A percentile compares a stretch with the other conserved stretches of the same genome.
Evolutionary conservation across 2,888 invertebrate genomes (phyloP).

Genomic region (Macrophya annulata): DNA sequence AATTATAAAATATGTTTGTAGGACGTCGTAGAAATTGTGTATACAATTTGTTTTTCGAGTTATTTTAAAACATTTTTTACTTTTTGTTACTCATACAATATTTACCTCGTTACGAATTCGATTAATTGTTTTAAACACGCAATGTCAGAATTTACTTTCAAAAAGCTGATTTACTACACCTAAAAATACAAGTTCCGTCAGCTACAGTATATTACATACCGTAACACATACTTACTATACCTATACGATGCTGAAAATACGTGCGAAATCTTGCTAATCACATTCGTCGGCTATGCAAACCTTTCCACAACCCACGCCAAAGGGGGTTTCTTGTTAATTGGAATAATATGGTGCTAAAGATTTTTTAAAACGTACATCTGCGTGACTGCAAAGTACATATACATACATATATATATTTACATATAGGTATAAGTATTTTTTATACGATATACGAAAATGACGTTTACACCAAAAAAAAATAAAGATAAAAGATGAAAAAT

Average conservation of each 20-base stretch:
- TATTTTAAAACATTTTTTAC: neutral
- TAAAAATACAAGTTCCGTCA: neutral
- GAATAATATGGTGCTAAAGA: slow-evolving; percentile 2
- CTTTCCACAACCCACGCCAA: slow-evolving; percentile 18
- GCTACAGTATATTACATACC: slow-evolving; percentile 1
- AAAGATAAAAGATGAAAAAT: neutral
- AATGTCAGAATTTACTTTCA: slow-evolving; percentile 2
- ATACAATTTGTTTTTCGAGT: neutral
- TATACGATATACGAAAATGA: neutral
- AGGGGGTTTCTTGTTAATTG: slow-evolving; percentile 22
- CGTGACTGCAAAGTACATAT: neutral
- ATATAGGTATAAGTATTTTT: neutral
- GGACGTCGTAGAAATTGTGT: neutral
- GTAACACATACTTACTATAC: neutral
- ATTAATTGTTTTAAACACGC: slow-evolving; percentile 2
- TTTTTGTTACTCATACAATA: neutral
- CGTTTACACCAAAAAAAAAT: neutral
- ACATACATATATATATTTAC: neutral
- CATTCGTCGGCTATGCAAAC: slow-evolving; percentile 23
- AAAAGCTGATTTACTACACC: slow-evolving; percentile 14
- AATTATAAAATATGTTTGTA: neutral
- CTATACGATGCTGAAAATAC: slow-evolving; percentile 18
- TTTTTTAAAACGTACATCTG: neutral
- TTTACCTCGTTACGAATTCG: neutral
- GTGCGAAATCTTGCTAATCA: slow-evolving; percentile 39